Percentiles rank a stretch among this genome's conserved stretches.
These are phyloP conservation scores for Zaprionus taronus DNA, from an alignment of 1,140 invertebrate genomes.

Conservation along the genomic window DNA sequence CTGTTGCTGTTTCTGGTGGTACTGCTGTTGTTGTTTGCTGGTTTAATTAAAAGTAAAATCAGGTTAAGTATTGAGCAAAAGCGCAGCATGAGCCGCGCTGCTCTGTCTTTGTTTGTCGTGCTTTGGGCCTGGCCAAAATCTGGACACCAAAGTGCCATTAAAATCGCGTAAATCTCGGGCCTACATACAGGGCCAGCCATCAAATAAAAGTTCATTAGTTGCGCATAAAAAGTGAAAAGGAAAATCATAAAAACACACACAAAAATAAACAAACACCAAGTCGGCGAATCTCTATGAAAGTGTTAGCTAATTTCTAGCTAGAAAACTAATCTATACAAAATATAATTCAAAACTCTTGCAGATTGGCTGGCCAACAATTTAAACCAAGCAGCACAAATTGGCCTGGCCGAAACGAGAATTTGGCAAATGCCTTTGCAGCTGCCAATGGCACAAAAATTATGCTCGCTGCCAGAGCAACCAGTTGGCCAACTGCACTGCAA, in stretches of 20 bases:
- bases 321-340: not conserved
- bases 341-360: slow-evolving; percentile 1
- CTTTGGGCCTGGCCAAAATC: slow-evolving; percentile 52
- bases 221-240: slow-evolving; percentile 56
- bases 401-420: slow-evolving; percentile 1
- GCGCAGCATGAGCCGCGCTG: slow-evolving; percentile 61
- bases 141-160: slow-evolving; percentile 51
- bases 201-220: slow-evolving; percentile 74
- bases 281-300: slow-evolving; percentile 37
- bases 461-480: slow-evolving; percentile 62
- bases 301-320: slow-evolving; percentile 36
- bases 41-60: slow-evolving; percentile 78
- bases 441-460: slow-evolving; percentile 65
- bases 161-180: slow-evolving; percentile 65
- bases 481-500: slow-evolving; percentile 18
- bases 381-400: slow-evolving; percentile 29
- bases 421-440: slow-evolving; percentile 51
- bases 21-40: slow-evolving; percentile 16
- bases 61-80: slow-evolving; percentile 76
- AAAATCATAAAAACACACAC: slow-evolving; percentile 10
- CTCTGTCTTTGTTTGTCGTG: slow-evolving; percentile 2
- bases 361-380: slow-evolving; percentile 17
- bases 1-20: slow-evolving; percentile 21
- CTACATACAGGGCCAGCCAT: slow-evolving; percentile 45
- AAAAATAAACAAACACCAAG: not conserved